Percentiles rank a stretch among this genome's conserved stretches.
phyloP scores from a whole-genome alignment of 2,797 vertebrate species.

The Pseudochromis fuscus region DNA sequence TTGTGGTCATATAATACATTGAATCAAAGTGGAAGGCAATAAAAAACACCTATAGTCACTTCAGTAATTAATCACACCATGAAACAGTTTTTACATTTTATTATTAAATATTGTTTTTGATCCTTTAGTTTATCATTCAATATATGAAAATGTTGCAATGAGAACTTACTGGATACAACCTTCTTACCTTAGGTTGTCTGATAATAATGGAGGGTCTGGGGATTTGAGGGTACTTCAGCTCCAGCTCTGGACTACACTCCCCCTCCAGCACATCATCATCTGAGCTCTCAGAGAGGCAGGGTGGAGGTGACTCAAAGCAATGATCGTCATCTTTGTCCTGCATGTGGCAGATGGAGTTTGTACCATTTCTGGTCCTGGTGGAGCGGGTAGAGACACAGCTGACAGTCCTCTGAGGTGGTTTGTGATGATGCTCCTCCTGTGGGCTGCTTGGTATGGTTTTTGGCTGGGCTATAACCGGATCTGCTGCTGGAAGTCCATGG shows the following conservation, averaged over 20 bases:
- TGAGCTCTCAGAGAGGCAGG: conserved; percentile 59
- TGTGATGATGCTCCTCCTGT: conserved; percentile 39
- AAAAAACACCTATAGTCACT: too few relatives aligned
- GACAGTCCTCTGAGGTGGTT: conserved; percentile 55
- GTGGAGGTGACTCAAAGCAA: conserved; percentile 45
- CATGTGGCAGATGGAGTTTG: conserved; percentile 44
- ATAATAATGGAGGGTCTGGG: conserved; percentile 86
- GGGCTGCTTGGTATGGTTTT: conserved; percentile 24
- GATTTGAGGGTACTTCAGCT: conserved; percentile 78
- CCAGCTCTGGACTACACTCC: conserved; percentile 61
- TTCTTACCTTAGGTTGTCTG: conserved; percentile 75
- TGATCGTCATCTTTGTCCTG: conserved; percentile 40
- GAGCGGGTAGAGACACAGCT: conserved; percentile 64
- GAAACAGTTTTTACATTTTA: too few relatives aligned
- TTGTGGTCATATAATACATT: conserved; percentile 58
- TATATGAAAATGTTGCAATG: neutral
- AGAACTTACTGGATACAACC: neutral
- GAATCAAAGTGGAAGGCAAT: conserved; percentile 33
- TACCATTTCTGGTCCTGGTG: conserved; percentile 66
- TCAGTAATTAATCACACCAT: neutral
- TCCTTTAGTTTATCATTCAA: too few relatives aligned
- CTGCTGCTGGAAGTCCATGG: conserved; percentile 34
- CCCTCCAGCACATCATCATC: conserved; percentile 69
- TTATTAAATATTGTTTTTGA: too few relatives aligned
- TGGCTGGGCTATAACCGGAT: conserved; percentile 78